Base-by-base conservation (phyloP, 2,888 invertebrate genomes). In the Corbicula japonica region DNA sequence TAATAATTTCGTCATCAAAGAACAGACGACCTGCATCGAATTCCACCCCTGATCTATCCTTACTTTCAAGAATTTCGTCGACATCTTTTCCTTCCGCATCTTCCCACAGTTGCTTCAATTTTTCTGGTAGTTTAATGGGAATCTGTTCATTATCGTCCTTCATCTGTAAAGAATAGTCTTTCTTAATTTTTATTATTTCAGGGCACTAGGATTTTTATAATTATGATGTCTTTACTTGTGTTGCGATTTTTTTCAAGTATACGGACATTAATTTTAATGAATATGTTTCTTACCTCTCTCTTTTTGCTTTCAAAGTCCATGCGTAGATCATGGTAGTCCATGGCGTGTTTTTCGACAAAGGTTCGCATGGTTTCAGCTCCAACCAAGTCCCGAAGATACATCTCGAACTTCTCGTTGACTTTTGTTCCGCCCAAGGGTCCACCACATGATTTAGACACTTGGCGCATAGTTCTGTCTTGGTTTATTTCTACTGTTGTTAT, bases 401-500 rank as follows among this genome's bases (percentile, higher is more conserved):
- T 34, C 18, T 41, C 32, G 32, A 76, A 76, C 23, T 63, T 58
- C 4, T 74, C 60, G 41, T 74, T 46, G 21, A 76, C 71, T 41
- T 26, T 71, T 41, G 56, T 71, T 5, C 76, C 76, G 21, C 71
- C 76, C 70, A 63, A 71, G 26, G 63, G 56, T 23, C 76, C 76
- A 6, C 76, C 76, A 6, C 65, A 70, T n/a, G 76, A 71, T 15
- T 21, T 63, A 30, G 52, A 70, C 8, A 71, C 56, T 23, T 76
- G 76, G 23, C 66, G 56, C 76, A 76, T 71, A 5, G 46, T 65
- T 2, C 48, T 46, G 38, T 65, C 44, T n/a, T 54, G 35, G 41
- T 66, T 48, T 15, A 76, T 65, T 21, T 63, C n/a, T 18, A 76
- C 60, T 1, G 76, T 76, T 26, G 76, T 71, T 35, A 76, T 65